Evolutionary conservation across 2,113 vertebrate genomes (phyloP).

Genomic region (Micronisus gabar): DNA sequence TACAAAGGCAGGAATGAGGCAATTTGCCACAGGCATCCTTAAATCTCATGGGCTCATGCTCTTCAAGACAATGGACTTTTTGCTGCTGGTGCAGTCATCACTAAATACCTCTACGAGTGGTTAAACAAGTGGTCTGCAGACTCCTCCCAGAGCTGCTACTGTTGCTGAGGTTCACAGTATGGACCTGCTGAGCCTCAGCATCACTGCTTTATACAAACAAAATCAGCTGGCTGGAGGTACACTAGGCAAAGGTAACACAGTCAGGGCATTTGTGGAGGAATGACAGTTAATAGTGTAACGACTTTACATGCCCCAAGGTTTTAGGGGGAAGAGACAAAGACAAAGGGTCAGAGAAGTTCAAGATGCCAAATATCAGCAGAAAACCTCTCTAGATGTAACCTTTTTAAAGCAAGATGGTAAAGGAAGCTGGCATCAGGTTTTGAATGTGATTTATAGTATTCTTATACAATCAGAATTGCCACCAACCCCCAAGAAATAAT

Average conservation of each 20-base stretch:
- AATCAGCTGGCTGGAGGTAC: not conserved
- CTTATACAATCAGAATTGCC: not conserved
- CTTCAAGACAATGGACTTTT: not conserved
- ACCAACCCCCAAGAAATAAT: not conserved
- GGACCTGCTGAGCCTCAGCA: not conserved
- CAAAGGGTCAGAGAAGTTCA: conserved; percentile 23
- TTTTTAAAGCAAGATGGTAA: not conserved
- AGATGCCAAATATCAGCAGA: not conserved
- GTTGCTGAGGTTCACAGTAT: not conserved
- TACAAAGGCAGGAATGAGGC: not conserved
- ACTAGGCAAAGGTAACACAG: not conserved
- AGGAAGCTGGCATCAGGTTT: not conserved
- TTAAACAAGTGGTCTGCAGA: not conserved
- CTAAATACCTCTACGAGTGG: not conserved
- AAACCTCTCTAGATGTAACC: not conserved
- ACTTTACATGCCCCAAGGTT: not conserved
- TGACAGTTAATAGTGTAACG: not conserved
- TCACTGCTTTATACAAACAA: not conserved
- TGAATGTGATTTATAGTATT: conserved; percentile 20
- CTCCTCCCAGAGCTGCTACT: not conserved
- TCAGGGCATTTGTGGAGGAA: not conserved
- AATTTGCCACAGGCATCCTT: not conserved
- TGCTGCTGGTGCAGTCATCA: not conserved
- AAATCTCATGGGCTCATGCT: not conserved
- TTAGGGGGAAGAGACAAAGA: not conserved